Conservation (phyloP, 2,888 invertebrate species). For the Toxonevra muliebris region DNA sequence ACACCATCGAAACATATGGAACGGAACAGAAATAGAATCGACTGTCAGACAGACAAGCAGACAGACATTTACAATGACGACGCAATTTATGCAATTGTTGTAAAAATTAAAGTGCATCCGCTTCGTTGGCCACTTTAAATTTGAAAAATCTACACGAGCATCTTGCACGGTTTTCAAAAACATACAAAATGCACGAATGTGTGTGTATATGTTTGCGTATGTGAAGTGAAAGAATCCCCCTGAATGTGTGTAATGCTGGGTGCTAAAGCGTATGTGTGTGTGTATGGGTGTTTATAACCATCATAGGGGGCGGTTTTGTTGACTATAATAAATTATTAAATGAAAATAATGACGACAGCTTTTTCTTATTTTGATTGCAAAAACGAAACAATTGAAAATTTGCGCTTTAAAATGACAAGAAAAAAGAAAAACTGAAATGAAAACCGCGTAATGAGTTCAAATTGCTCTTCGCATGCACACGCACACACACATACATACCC, state of each 20-base stretch:
- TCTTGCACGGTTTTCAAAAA: slow-evolving; percentile 60
- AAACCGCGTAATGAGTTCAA: slow-evolving; percentile 58
- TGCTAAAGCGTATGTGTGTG: slow-evolving; percentile 33
- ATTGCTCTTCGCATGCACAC: slow-evolving; percentile 21
- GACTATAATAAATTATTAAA: slow-evolving; percentile 63
- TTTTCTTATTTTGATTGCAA: slow-evolving; percentile 23
- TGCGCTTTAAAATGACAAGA: not conserved
- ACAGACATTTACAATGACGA: slow-evolving; percentile 44
- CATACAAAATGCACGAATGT: slow-evolving; percentile 43
- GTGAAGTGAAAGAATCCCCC: slow-evolving; percentile 22
- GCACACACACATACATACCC: no score
- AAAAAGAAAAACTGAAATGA: slow-evolving; percentile 19
- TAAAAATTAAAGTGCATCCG: slow-evolving; percentile 63
- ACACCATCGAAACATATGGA: slow-evolving; percentile 37
- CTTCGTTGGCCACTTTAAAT: slow-evolving; percentile 61
- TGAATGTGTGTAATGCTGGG: slow-evolving; percentile 17
- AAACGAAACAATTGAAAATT: slow-evolving; percentile 28
- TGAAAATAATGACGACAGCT: slow-evolving; percentile 58
- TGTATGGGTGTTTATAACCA: slow-evolving; percentile 18
- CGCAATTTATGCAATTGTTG: slow-evolving; percentile 57
- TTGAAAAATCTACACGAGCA: slow-evolving; percentile 35
- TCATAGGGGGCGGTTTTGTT: slow-evolving; percentile 51
- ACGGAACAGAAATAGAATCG: slow-evolving; percentile 29
- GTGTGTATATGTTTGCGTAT: no score
- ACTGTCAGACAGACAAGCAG: not conserved